Conservation (phyloP, 2,113 vertebrate species). For the Sapajus apella region DNA sequence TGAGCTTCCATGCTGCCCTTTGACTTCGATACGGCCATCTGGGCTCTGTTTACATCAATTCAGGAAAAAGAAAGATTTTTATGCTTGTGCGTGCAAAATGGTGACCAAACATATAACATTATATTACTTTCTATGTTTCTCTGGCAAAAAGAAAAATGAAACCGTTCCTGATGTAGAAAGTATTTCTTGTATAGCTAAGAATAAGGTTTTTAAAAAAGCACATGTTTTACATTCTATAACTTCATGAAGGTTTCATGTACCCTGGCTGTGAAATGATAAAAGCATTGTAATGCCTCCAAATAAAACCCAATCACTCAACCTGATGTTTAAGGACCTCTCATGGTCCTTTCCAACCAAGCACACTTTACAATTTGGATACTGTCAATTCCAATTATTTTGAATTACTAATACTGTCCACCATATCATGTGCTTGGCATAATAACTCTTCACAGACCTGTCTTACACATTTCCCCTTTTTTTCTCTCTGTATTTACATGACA, state of each 20-base stretch:
- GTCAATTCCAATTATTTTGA: neutral
- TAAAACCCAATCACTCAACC: neutral
- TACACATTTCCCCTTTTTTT: neutral
- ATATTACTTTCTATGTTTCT: neutral
- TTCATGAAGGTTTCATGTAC: neutral
- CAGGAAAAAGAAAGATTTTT: constrained; percentile 70
- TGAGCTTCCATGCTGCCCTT: constrained; percentile 92
- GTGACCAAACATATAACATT: neutral
- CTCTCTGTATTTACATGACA: neutral
- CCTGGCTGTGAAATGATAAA: neutral
- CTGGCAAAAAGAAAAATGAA: neutral
- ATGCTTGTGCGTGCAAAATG: constrained; percentile 63
- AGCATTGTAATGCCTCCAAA: neutral
- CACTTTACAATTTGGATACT: neutral
- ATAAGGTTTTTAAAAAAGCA: neutral
- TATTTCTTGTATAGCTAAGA: neutral
- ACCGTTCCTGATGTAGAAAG: neutral
- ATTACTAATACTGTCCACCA: neutral
- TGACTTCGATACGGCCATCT: constrained; percentile 95
- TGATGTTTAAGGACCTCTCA: neutral
- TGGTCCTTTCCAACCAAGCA: neutral
- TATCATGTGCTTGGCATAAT: neutral
- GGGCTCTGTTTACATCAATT: constrained; percentile 88
- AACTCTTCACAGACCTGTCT: neutral
- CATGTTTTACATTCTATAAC: neutral